Evolutionary conservation across 2,113 vertebrate species (phyloP).

Genomic region (Brachypodius melanocephalos): DNA sequence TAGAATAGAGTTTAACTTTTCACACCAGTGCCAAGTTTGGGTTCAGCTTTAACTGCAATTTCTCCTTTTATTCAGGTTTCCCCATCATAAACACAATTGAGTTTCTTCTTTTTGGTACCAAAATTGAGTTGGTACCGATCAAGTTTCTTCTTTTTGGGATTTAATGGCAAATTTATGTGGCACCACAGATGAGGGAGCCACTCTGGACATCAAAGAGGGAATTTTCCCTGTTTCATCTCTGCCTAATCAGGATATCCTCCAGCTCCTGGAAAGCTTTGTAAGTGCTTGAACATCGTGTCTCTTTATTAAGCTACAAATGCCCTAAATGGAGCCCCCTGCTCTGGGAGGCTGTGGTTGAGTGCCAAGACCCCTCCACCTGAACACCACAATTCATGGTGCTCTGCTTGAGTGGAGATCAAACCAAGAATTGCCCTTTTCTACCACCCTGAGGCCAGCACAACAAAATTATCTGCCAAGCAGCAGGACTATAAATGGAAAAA

Average conservation of each 20-base stretch:
- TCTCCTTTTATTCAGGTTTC: neutral
- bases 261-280: neutral
- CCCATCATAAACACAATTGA: neutral
- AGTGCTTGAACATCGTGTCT: neutral
- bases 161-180: neutral
- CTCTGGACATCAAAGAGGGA: neutral
- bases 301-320: neutral
- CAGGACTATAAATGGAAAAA: neutral
- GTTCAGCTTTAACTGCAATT: neutral
- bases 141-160: neutral
- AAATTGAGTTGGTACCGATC: neutral
- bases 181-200: neutral
- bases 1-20: neutral
- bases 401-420: neutral
- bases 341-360: fast-evolving
- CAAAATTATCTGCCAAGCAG: neutral
- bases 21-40: neutral
- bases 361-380: too few species aligned
- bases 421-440: neutral
- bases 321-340: neutral
- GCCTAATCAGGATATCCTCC: neutral
- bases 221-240: neutral
- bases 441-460: neutral
- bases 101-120: neutral
- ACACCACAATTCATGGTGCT: fast-evolving